Percentiles rank a stretch among this genome's conserved stretches.
Evolutionary conservation across 2,888 invertebrate genomes (phyloP).

Genomic region (Atherix ibis): DNA sequence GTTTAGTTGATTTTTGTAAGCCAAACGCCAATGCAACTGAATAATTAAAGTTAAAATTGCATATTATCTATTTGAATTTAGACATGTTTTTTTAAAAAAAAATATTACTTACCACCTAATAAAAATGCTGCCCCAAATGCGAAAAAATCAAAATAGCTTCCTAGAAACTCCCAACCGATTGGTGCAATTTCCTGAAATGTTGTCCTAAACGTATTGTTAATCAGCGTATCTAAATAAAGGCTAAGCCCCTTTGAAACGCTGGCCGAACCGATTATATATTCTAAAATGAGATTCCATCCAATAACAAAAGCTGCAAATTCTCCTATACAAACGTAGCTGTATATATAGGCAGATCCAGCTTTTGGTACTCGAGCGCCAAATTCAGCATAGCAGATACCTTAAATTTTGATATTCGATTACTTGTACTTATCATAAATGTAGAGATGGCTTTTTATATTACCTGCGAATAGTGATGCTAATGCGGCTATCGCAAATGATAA

Average conservation of each 20-base stretch:
- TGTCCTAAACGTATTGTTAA: slow-evolving; percentile 43
- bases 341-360: slow-evolving; percentile 79
- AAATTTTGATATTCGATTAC: slow-evolving; percentile 16
- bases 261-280: slow-evolving; percentile 63
- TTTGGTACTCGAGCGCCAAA: slow-evolving; percentile 70
- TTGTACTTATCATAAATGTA: slow-evolving; percentile 3
- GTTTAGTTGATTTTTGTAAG: slow-evolving; percentile 57
- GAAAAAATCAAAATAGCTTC: slow-evolving; percentile 57
- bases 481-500: slow-evolving; percentile 81
- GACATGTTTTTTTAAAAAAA: background rate
- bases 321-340: slow-evolving; percentile 67
- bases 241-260: slow-evolving; percentile 64
- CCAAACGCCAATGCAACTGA: slow-evolving; percentile 55
- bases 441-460: slow-evolving; percentile 31
- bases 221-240: slow-evolving; percentile 51
- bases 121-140: slow-evolving; percentile 48
- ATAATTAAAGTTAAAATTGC: slow-evolving; percentile 12
- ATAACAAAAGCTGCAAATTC: slow-evolving; percentile 76
- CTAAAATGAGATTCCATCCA: slow-evolving; percentile 82
- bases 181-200: slow-evolving; percentile 46
- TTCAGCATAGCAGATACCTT: slow-evolving; percentile 78
- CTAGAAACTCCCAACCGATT: slow-evolving; percentile 40
- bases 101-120: slow-evolving; percentile 42
- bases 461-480: slow-evolving; percentile 67
- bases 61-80: background rate